Evolutionary conservation across 2,797 vertebrate species (phyloP), one percentile per base, ranked within the genome.

Genomic region (Sebastes matsubarae): DNA sequence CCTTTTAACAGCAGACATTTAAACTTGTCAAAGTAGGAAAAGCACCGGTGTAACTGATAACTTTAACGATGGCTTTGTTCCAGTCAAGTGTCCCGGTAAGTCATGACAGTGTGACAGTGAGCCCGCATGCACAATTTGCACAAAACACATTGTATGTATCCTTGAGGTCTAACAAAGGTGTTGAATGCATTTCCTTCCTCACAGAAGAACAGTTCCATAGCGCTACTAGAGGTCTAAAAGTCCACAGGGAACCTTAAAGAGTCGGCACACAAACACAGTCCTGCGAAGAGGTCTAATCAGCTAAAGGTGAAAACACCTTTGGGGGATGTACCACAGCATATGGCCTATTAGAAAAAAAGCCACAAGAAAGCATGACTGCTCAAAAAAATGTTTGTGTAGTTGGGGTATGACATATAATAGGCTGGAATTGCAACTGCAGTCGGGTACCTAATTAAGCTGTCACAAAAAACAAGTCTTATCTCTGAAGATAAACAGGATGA

Each of bases 21-120:
- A 61, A 32, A 68, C 34, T 58, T 36, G 52, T 65, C 64, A 55
- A 32, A 30, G 65, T 38, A 46, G 46, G 24, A 58, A 46, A 42
- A 36, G 71, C 78, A 46, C 61, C 54, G 57, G 38, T 72, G 50
- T 81, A 25, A 38, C 18, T 75, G 22, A 80, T 67, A 66, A 60
- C 25, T n/a, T 32, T 66, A 73, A 59, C 7, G 11, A 70, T 57
- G 24, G 27, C 64, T 61, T 54, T 65, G 46, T 36, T 80, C n/a
- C 32, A 11, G 24, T 77, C 12, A 66, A 70, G 24, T 34, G 58
- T 57, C 24, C 22, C 67, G 58, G 38, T 61, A 50, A 67, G 64
- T 68, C 61, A 59, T 16, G 30, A 25, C 24, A 24, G n/a, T 20
- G 25, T 50, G 70, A 58, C 69, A 59, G 30, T 52, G 42, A 65